Evolutionary conservation across 2,113 vertebrate genomes (phyloP).

Genomic region (Dendrocopos noguchii): DNA sequence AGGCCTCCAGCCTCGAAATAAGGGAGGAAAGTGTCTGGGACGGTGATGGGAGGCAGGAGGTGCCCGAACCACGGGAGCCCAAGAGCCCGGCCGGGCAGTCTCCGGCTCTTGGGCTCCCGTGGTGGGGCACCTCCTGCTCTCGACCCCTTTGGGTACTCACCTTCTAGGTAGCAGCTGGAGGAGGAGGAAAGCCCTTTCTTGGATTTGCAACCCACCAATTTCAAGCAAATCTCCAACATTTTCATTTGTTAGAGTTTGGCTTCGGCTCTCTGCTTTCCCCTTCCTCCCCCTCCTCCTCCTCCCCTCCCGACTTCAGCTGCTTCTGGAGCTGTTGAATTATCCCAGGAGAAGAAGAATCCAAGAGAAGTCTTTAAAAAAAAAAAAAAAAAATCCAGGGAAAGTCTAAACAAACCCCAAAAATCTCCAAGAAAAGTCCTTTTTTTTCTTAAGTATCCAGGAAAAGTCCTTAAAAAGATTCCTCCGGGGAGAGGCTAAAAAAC

Average conservation of each 20-base stretch:
- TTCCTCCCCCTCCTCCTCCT: not conserved
- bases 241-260: conserved; percentile 85
- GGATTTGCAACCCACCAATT: conserved; percentile 98
- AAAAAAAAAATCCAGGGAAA: not conserved
- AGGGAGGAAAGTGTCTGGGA: not conserved
- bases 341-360: not conserved
- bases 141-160: conserved; percentile 73
- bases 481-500: not conserved
- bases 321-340: not conserved
- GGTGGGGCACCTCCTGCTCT: not conserved
- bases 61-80: not conserved
- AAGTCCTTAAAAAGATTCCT: not conserved
- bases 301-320: not conserved
- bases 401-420: not conserved
- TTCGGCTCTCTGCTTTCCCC: conserved; percentile 1
- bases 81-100: not conserved
- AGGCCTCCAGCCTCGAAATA: not conserved
- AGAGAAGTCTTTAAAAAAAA: not conserved
- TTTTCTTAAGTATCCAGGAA: not conserved
- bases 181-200: conserved; percentile 97
- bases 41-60: rapidly evolving
- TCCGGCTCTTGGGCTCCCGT: not conserved
- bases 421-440: not conserved
- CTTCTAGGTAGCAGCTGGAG: conserved; percentile 97
- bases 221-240: conserved; percentile 99